Conservation (phyloP, 2,113 vertebrate genomes). For the Nothocercus nigrocapillus region DNA sequence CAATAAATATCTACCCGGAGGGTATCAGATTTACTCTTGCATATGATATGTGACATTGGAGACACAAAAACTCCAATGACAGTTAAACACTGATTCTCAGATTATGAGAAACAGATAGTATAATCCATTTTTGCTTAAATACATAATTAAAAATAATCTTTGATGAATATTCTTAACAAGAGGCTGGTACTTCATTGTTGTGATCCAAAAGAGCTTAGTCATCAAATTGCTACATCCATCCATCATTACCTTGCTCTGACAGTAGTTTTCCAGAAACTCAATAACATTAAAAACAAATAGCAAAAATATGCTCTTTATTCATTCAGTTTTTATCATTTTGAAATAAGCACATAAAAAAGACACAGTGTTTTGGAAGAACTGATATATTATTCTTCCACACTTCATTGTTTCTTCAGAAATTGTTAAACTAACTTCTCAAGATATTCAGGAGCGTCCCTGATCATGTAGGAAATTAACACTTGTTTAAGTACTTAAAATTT, state of each 20-base stretch:
- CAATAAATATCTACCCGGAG: neutral
- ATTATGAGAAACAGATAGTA: neutral
- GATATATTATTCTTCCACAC: accelerated
- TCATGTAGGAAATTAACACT: neutral
- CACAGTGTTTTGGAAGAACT: neutral
- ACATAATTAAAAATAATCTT: neutral
- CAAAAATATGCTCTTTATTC: neutral
- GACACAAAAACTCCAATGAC: neutral
- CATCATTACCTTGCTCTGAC: neutral
- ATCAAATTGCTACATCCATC: neutral
- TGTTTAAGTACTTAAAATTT: neutral
- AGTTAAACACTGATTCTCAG: neutral
- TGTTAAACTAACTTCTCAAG: neutral
- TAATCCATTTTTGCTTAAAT: neutral
- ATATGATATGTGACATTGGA: neutral
- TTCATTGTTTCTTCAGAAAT: neutral
- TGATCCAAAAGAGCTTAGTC: neutral
- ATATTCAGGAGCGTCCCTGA: neutral
- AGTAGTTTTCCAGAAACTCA: neutral
- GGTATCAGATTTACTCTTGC: neutral
- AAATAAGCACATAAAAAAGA: neutral
- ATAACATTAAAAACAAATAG: neutral
- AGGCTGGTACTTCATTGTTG: neutral
- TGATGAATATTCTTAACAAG: neutral
- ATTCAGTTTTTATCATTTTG: neutral